Evolutionary conservation across 2,113 vertebrate species (phyloP).

Genomic region (Prunella himalayana): DNA sequence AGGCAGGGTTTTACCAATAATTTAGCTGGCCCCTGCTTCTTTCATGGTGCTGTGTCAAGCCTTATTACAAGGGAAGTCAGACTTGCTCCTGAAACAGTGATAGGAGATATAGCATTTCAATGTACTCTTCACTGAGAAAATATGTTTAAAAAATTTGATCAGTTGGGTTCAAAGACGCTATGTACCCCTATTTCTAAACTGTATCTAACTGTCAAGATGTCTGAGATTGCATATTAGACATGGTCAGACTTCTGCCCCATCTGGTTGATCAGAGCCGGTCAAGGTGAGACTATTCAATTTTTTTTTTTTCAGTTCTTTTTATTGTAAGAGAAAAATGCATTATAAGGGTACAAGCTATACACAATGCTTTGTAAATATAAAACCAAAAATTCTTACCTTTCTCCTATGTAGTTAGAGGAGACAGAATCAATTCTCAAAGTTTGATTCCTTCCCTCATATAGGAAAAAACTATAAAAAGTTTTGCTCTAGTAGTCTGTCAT

Average conservation of each 20-base stretch:
- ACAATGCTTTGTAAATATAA: neutral
- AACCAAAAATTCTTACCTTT: neutral
- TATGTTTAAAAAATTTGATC: neutral
- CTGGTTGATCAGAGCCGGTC: conserved; percentile 12
- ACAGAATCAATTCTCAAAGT: neutral
- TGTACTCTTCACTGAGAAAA: neutral
- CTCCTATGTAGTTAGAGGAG: neutral
- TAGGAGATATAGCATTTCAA: neutral
- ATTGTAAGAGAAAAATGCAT: neutral
- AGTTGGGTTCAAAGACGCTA: neutral
- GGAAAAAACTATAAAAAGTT: neutral
- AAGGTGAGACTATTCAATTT: conserved; percentile 15
- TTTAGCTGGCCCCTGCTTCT: neutral
- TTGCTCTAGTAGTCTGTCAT: neutral
- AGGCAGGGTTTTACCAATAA: neutral
- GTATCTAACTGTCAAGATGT: neutral
- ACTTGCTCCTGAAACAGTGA: neutral
- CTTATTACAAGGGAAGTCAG: neutral
- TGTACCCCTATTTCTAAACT: neutral
- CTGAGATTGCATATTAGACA: conserved; percentile 44
- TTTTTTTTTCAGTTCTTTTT: neutral
- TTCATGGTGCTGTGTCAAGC: neutral
- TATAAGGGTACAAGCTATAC: neutral
- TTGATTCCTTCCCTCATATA: neutral
- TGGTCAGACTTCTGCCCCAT: neutral